Evolutionary conservation across 2,888 invertebrate species (phyloP).

Genomic region (Metacarcinus magister): DNA sequence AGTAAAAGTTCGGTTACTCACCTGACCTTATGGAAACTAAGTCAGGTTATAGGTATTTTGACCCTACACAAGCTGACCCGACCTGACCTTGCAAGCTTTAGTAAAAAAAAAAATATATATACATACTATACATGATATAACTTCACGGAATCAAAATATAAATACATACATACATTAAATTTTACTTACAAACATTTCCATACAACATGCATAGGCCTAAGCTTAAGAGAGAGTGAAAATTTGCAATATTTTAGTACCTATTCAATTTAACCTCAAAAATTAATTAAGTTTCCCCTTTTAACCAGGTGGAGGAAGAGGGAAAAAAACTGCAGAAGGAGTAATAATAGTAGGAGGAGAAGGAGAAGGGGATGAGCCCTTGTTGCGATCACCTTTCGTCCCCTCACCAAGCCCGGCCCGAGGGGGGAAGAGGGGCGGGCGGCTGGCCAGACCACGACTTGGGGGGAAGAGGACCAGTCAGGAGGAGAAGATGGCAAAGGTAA

Average conservation of each 20-base stretch:
- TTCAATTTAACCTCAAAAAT: neutral
- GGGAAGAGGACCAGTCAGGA: neutral
- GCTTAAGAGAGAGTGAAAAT: neutral
- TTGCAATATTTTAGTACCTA: neutral
- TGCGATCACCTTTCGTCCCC: conserved; percentile 70
- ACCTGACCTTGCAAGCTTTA: neutral
- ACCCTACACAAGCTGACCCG: neutral
- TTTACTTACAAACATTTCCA: too few species aligned
- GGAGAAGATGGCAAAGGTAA: conserved; percentile 52
- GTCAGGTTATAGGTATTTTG: neutral
- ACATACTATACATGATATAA: too few species aligned
- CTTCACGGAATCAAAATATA: too few species aligned
- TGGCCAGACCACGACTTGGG: neutral
- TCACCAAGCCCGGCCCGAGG: neutral
- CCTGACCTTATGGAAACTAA: neutral
- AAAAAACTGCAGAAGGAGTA: neutral
- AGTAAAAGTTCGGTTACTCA: neutral
- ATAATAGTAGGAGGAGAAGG: neutral
- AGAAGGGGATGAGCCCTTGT: neutral
- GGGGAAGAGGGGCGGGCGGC: neutral
- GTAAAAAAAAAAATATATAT: neutral
- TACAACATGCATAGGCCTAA: too few species aligned
- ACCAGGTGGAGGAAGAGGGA: neutral
- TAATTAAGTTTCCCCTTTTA: neutral
- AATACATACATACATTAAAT: too few species aligned